Base-by-base conservation (phyloP, 2,797 vertebrate species). In the Sebastes paucispinis region DNA sequence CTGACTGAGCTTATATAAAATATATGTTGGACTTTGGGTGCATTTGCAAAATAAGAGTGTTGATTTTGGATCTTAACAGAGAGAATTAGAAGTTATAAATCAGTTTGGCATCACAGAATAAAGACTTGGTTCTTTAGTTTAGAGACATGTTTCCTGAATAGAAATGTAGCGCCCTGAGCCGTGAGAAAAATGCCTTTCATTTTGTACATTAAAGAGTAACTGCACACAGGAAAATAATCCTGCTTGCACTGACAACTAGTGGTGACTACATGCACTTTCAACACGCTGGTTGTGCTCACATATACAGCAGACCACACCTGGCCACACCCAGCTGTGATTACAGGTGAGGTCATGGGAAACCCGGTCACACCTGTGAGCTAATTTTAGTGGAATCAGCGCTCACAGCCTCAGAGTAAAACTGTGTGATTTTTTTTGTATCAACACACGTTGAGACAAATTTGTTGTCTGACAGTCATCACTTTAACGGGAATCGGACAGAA, bases 81-180 rank as follows among this genome's bases (percentile, higher is more conserved):
- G 39, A 16, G 14, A 47, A 52, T 52, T 52, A 3, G 0, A 57
- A 34, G 12, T 59, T 43, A 11, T 39, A 20, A 2, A 50, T 39
- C 3, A 39, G 22, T 66, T 68, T 73, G 59, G 18, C 75, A 87
- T 87, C 81, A 82, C 77, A 89, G 81, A 72, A 63, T 20, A 57
- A 83, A 79, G 54, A 8, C 27, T 34, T 60, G 2, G 0, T 31
- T 24, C 8, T 58, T 4, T 55, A 64, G 32, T 24, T 39, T 31
- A 18, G 10, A 59, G 27, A 69, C 5, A 24, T 52, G 29, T 25
- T 54, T 24, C 58, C 16, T 57, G 58, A 57, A 77, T 0, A 47
- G 32, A 55, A 22, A 64, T 4, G 24, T 10, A 66, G 4, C 5
- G 0, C 4, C 59, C 34, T 52, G 7, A 70, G 4, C 27, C 27